Base-by-base conservation (phyloP, 2,113 vertebrate genomes). In the Entosphenus tridentatus region DNA sequence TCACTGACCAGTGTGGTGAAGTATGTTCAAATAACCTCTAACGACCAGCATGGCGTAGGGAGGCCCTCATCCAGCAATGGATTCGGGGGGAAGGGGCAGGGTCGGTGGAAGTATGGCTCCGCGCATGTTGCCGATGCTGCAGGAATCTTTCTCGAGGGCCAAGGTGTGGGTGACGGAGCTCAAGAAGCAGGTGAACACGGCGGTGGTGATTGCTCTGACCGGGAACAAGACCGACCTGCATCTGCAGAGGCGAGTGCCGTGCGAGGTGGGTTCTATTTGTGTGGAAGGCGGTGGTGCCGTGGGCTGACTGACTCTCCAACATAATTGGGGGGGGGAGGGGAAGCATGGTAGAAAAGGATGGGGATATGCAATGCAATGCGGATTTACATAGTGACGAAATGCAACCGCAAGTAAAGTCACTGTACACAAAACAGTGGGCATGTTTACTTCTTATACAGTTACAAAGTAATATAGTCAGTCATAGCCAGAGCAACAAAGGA, bases 101-200 rank as follows among this genome's bases (percentile, higher is more conserved):
- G 39, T 39, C 62, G 10, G 62, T 65, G 62, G n/a, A n/a, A n/a
- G 21, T 65, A 9, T 17, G 16, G 10, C 11, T 21, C 62, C 21
- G 9, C 10, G n/a, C 10, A 16, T 65, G 8, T 65, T 21, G n/a
- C 62, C 58, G 13, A 62, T 17, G 58, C 58, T 39, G 21, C 62
- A 65, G 62, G 62, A 65, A 65, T 9, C 62, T 21, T 65, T 65
- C 21, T n/a, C n/a, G n/a, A 65, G 62, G 21, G 62, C 62, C n/a
- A 65, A 65, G 62, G n/a, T n/a, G n/a, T 65, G 62, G 62, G n/a
- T 65, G 10, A n/a, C 9, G n/a, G 62, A 65, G 62, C 21, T 65
- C n/a, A 16, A 9, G 62, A 9, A 65, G 62, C 62, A 65, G 62
- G 21, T 9, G 21, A 9, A 11, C n/a, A n/a, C 62, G 8, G 62